A percentile compares a stretch with the other conserved stretches of the same genome.
Conservation (phyloP, 1,140 invertebrate species). For the Yoshiicerus persimilis region DNA sequence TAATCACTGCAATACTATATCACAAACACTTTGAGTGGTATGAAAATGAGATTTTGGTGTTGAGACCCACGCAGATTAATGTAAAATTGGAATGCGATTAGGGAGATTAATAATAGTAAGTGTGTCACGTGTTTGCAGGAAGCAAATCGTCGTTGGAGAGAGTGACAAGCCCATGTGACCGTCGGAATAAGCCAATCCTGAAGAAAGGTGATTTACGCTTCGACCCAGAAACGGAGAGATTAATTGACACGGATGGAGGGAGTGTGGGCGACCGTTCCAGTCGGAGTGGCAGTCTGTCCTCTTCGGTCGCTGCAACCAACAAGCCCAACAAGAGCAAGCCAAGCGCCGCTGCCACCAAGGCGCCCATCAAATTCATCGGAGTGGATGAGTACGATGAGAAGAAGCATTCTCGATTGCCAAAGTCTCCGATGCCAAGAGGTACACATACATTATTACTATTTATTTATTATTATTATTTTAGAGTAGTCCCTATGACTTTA, state of each 20-base stretch:
- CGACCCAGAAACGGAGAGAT: slow-evolving; percentile 43
- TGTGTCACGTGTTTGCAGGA: slow-evolving; percentile 30
- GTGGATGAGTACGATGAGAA: slow-evolving; percentile 50
- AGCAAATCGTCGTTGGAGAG: slow-evolving; percentile 43
- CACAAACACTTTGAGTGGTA: neutral
- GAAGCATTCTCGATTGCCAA: slow-evolving; percentile 46
- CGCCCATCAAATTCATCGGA: slow-evolving; percentile 57
- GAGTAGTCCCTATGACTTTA: no score
- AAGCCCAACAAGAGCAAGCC: slow-evolving; percentile 18
- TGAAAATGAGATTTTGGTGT: neutral
- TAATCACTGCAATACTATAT: no score
- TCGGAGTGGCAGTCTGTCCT: slow-evolving; percentile 37
- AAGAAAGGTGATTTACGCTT: slow-evolving; percentile 42
- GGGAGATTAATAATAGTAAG: neutral
- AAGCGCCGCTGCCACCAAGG: slow-evolving; percentile 50
- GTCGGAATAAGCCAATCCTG: slow-evolving; percentile 40
- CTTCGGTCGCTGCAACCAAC: neutral
- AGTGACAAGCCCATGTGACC: slow-evolving; percentile 29
- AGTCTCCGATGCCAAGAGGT: slow-evolving; percentile 46
- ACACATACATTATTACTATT: no score
- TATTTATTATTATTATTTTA: no score
- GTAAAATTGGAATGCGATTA: slow-evolving; percentile 22
- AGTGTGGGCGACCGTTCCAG: slow-evolving; percentile 37
- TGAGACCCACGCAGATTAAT: neutral
- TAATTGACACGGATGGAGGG: slow-evolving; percentile 38